Evolutionary conservation across 1,140 invertebrate species (phyloP), one percentile per base, ranked within the genome.

Genomic region (Danaus plexippus): DNA sequence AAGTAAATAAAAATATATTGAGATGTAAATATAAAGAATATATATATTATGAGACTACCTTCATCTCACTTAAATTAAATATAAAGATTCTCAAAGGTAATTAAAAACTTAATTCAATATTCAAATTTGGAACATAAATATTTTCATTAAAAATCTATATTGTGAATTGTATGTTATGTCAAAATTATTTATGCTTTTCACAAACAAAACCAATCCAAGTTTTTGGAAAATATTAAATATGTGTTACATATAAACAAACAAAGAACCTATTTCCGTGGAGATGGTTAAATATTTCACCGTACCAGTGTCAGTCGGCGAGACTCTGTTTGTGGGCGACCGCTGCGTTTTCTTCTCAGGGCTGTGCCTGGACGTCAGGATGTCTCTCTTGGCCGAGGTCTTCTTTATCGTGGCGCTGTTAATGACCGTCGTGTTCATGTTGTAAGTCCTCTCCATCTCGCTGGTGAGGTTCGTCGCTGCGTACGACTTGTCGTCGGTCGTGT

Each of bases 321-420:
- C 47, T 48, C 64, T 64, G 51, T 47, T 67, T 0, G 62, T 63
- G 22, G 63, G 45, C 1, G 59, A 57, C 40, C 51, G 72, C 2
- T 63, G 62, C 6, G 59, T 69, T 55, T 73, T 80, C 64, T 72
- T 85, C 15, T 86, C 80, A 0, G 80, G 73, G 48, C 68, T 79
- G 9, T 43, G 43, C 41, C 75, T 81, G 0, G 59, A 60, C 1
- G 72, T 65, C 54, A 85, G 63, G 13, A 83, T 83, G 22, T 84
- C 83, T 43, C 80, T 68, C 56, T 83, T 84, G 0, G 75, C 71
- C 7, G 66, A 61, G 1, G 46, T 56, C 49, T 76, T 81, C 52
- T 77, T 83, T 0, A 79, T 63, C 0, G 78, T 84, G 1, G 69
- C 78, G 43, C 64, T 81, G 54, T 84, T 86, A 40, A 86, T 76